phyloP scores from a whole-genome alignment of 2,797 vertebrate genomes.

The Crypturellus tataupa region DNA sequence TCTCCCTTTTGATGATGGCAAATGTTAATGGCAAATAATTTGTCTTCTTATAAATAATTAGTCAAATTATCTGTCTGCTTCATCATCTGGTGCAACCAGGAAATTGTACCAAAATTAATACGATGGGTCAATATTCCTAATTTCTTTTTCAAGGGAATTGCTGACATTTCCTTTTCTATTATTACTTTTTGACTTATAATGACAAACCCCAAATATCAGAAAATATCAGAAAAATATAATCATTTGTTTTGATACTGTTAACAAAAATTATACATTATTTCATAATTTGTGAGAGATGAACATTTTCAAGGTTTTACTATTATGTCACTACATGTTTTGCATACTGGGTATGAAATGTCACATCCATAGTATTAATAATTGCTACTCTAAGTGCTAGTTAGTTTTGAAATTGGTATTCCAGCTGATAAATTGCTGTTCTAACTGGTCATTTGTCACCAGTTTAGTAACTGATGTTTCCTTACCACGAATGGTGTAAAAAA shows the following conservation, averaged over 20 bases:
- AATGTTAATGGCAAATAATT: not conserved
- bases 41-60: not conserved
- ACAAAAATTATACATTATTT: not conserved
- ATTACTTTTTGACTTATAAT: not conserved
- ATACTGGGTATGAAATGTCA: not conserved
- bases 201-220: not conserved
- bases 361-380: not conserved
- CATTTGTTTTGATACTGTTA: not conserved
- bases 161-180: not conserved
- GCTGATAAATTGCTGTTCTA: not conserved
- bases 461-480: not conserved
- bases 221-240: not conserved
- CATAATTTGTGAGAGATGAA: not conserved
- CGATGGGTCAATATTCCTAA: not conserved
- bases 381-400: not conserved
- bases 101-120: not conserved
- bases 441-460: not conserved
- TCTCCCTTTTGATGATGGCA: not conserved
- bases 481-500: not conserved
- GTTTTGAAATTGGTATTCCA: not conserved
- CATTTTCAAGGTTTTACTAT: not conserved
- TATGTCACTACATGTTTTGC: not conserved
- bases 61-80: not conserved
- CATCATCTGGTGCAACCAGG: not conserved
- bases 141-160: not conserved